These are phyloP conservation scores for Pelecanus crispus DNA, from an alignment of 2,113 vertebrate species.

Conservation along the genomic window DNA sequence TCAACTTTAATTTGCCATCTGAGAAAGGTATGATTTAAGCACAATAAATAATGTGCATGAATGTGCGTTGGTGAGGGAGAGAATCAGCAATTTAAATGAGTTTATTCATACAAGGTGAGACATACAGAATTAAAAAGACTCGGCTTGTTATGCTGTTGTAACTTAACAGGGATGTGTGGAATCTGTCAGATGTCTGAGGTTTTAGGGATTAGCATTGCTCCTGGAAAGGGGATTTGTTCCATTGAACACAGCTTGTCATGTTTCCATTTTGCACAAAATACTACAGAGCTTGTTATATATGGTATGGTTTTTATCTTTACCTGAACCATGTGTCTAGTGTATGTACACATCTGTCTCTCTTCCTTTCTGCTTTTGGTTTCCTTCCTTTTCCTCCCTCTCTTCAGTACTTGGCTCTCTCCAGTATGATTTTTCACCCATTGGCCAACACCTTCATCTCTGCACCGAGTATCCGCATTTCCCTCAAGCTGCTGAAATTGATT, in stretches of 20 bases:
- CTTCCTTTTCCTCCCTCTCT: not conserved
- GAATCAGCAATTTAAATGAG: constrained; percentile 7
- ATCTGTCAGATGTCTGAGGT: not conserved
- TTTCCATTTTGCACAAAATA: not conserved
- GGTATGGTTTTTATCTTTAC: not conserved
- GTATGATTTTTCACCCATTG: not conserved
- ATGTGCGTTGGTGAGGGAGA: not conserved
- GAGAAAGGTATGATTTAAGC: not conserved
- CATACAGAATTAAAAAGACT: not conserved
- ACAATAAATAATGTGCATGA: not conserved
- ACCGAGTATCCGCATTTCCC: not conserved
- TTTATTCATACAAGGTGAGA: not conserved
- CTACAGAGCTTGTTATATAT: not conserved
- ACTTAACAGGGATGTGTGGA: not conserved
- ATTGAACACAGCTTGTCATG: not conserved
- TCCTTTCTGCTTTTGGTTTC: not conserved
- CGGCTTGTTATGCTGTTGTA: not conserved
- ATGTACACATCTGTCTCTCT: not conserved
- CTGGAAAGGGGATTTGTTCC: not conserved
- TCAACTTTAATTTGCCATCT: constrained; percentile 10
- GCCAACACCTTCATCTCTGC: not conserved
- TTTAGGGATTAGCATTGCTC: not conserved
- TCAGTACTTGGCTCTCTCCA: not conserved
- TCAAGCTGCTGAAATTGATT: not conserved
- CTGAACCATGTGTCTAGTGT: not conserved